Conservation (phyloP, 2,113 vertebrate species). For the Neodontobutis hainanensis region DNA sequence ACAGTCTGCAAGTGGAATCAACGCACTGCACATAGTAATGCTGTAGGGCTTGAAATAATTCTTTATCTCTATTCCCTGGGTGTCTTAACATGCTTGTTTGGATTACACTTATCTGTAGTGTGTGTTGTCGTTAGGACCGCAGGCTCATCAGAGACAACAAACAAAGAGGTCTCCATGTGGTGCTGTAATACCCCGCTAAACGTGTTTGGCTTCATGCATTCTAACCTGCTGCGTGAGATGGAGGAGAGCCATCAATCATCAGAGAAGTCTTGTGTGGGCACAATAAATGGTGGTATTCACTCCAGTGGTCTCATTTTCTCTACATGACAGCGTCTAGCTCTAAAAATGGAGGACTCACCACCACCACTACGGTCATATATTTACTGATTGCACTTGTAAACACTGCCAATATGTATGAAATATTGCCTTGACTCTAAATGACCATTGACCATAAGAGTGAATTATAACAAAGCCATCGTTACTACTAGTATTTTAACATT, state of each 20-base stretch:
- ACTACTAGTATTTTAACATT: too few species aligned
- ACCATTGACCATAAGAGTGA: too few species aligned
- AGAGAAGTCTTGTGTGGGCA: background rate
- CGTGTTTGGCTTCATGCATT: slow-evolving; percentile 7
- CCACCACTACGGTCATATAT: background rate
- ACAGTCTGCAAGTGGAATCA: too few species aligned
- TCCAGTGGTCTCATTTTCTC: background rate
- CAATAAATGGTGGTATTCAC: background rate
- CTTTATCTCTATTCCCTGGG: background rate
- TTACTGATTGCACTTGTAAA: background rate
- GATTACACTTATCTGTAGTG: background rate
- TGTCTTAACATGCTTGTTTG: background rate
- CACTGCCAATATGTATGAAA: background rate
- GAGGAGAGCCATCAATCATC: background rate
- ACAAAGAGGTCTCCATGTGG: background rate
- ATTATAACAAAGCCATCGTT: too few species aligned
- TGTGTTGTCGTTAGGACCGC: background rate
- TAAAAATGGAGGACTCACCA: background rate
- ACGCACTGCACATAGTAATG: too few species aligned
- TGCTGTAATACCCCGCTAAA: background rate
- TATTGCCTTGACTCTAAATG: too few species aligned
- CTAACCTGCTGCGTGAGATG: background rate
- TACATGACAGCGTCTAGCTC: background rate
- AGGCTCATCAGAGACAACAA: slow-evolving; percentile 4
- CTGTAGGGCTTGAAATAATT: too few species aligned